Base-by-base conservation (phyloP, 2,113 vertebrate genomes). In the Microcebus murinus region DNA sequence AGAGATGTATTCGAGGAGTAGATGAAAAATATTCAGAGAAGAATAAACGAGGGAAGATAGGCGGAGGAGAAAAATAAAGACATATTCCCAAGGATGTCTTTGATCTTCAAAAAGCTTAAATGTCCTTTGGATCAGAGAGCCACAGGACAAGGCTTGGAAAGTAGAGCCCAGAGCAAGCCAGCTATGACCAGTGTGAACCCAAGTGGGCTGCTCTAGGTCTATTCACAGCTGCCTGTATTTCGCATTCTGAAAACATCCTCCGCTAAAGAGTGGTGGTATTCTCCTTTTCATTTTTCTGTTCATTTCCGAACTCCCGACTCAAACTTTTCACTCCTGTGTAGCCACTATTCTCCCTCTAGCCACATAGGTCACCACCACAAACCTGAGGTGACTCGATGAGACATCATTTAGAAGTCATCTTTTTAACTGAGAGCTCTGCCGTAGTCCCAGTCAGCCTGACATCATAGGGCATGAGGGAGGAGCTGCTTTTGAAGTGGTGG, bases 331-430 rank as follows among this genome's bases (percentile, higher is more conserved):
- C 79, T 68, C 65, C 12, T 20, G 9, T 4, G 13, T 85, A 57
- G 70, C 61, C 77, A 71, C 68, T 67, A 20, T 91, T 76, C 34
- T 80, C 86, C 34, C 48, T 85, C 39, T 27, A 18, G 59, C 36
- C 36, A 90, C 52, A 29, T 21, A 71, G 77, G 77, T 96, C 76
- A 95, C 65, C 36, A 52, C 84, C 39, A 12, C 2, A 76, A 87
- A 42, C 3, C 36, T 31, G 59, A 70, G 65, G 67, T 77, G 70
- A 90, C 76, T 57, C 1, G 12, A 76, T 23, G 45, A 94, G 84
- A 81, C 17, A 94, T n/a, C n/a, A 85, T 76, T 86, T 88, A 93
- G 80, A 90, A 97, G 80, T 91, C 50, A 45, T 76, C 42, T 63
- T 91, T 94, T 70, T 82, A 94, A 89, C 20, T 74, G 70, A 87